Evolutionary conservation across 2,113 vertebrate species (phyloP).

Genomic region (Triplophysa rosa): DNA sequence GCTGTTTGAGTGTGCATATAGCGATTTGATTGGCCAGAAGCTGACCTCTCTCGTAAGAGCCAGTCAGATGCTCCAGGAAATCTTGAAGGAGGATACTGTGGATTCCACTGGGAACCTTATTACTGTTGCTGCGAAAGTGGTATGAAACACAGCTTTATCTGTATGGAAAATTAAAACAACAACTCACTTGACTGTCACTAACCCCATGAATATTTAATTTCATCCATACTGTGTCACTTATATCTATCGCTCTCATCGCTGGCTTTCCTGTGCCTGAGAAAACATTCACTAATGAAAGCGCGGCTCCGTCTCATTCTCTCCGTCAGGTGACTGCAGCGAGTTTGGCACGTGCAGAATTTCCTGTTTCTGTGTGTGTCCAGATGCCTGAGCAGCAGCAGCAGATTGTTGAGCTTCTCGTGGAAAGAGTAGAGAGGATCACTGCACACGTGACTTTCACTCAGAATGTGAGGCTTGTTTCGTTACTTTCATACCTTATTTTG

Average conservation of each 20-base stretch:
- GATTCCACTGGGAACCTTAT: conserved; percentile 69
- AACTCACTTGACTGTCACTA: not conserved
- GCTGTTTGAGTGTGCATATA: conserved; percentile 78
- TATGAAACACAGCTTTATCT: conserved; percentile 59
- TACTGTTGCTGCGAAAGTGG: conserved; percentile 82
- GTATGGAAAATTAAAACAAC: not conserved
- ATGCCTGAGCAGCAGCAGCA: conserved; percentile 63
- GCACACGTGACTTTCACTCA: conserved; percentile 78
- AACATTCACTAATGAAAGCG: not conserved
- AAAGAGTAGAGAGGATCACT: conserved; percentile 84
- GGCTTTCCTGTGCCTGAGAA: not conserved
- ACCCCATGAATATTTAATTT: not conserved
- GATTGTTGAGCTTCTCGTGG: conserved; percentile 78
- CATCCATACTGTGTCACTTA: not conserved
- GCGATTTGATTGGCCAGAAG: conserved; percentile 81
- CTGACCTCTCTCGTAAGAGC: conserved; percentile 78
- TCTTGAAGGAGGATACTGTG: conserved; percentile 74
- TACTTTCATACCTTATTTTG: too few relatives aligned
- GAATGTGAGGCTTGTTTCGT: conserved; percentile 72
- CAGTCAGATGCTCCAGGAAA: conserved; percentile 72
- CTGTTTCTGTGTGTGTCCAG: conserved; percentile 80
- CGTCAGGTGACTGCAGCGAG: conserved; percentile 80
- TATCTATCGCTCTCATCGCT: not conserved
- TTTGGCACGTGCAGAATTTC: conserved; percentile 71
- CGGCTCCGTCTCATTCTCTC: not conserved